A percentile compares a stretch with the other conserved stretches of the same genome.
Conservation (phyloP, 2,888 invertebrate species). For the Oegoconia quadripuncta region DNA sequence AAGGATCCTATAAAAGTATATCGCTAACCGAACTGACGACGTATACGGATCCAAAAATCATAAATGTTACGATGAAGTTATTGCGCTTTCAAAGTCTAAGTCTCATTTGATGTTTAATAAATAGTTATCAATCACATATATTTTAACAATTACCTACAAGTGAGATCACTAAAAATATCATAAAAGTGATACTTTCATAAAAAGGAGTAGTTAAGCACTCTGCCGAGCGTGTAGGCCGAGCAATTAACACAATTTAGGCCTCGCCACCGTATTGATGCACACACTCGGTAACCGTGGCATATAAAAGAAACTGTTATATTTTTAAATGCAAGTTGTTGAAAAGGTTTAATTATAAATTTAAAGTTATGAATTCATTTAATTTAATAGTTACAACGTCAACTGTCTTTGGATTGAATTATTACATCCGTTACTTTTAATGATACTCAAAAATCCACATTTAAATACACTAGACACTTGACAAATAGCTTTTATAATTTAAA, state of each 20-base stretch:
- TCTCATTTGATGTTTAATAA: constrained; percentile 14
- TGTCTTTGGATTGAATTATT: too few species aligned
- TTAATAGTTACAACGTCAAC: too few species aligned
- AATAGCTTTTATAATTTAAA: constrained; percentile 26
- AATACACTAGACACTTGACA: constrained; percentile 21
- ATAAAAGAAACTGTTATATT: too few species aligned
- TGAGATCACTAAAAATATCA: constrained; percentile 56
- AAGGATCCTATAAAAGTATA: neutral
- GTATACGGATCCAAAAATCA: neutral
- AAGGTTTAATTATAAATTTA: too few species aligned
- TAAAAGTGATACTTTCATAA: constrained; percentile 22
- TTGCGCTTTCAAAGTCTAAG: neutral
- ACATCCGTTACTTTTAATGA: too few species aligned
- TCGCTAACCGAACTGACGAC: neutral
- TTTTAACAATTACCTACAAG: constrained; percentile 36
- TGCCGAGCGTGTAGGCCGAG: neutral
- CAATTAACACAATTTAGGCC: constrained; percentile 11
- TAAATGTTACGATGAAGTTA: neutral
- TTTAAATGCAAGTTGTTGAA: constrained; percentile 13
- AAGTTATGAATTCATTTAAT: too few species aligned
- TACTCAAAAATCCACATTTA: constrained; percentile 16
- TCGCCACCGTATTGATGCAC: too few species aligned
- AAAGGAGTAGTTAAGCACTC: constrained; percentile 4
- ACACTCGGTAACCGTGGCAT: too few species aligned
- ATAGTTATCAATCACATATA: constrained; percentile 26